Percentiles rank a stretch among this genome's conserved stretches.
phyloP scores from a whole-genome alignment of 1,140 invertebrate genomes.

The Drosophila serrata region DNA sequence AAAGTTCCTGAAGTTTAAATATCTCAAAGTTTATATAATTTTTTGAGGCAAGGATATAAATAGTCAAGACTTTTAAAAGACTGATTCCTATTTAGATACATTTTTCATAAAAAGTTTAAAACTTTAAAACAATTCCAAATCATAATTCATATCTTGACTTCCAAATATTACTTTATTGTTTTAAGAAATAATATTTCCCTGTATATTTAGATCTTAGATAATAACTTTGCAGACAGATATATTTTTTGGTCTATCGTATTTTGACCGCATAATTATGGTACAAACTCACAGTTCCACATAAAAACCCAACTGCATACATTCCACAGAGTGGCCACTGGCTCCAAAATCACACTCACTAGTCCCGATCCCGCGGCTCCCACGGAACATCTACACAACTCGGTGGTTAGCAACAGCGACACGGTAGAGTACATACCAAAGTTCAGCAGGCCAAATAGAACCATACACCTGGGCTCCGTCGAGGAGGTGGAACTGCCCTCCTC shows the following conservation, averaged over 20 bases:
- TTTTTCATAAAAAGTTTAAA: background rate
- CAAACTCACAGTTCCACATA: slow-evolving; percentile 20
- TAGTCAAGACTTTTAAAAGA: background rate
- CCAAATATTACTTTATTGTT: background rate
- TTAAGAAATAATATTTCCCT: background rate
- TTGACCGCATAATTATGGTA: slow-evolving; percentile 3
- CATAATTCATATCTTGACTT: background rate
- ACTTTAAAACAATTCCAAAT: background rate
- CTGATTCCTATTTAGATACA: background rate
- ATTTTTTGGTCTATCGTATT: background rate
- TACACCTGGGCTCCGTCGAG: slow-evolving; percentile 78
- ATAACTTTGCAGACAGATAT: background rate
- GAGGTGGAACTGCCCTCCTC: slow-evolving; percentile 66
- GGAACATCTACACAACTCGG: slow-evolving; percentile 66
- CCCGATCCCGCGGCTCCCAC: slow-evolving; percentile 84
- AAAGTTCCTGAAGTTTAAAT: background rate
- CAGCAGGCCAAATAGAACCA: slow-evolving; percentile 66
- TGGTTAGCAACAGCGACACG: slow-evolving; percentile 79
- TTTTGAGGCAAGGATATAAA: background rate
- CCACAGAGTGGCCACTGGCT: slow-evolving; percentile 76
- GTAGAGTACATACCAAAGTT: slow-evolving; percentile 84
- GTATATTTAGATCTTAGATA: background rate
- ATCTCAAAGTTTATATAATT: background rate
- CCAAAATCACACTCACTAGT: slow-evolving; percentile 85
- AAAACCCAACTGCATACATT: slow-evolving; percentile 50